These are phyloP conservation scores for Notolabrus celidotus DNA, from an alignment of 2,797 vertebrate species.

Conservation along the genomic window DNA sequence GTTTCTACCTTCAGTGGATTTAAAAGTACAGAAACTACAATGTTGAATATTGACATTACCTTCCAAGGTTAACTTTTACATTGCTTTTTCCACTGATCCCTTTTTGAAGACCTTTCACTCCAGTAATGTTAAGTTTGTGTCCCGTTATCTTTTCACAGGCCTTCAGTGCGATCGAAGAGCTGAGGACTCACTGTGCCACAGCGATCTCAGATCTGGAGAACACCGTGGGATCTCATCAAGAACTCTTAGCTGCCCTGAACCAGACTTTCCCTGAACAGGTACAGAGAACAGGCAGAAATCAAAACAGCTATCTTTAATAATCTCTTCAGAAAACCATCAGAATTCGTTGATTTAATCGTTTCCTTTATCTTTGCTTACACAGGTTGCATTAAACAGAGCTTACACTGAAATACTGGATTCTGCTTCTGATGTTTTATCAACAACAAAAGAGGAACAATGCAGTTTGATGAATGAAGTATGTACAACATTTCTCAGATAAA, in stretches of 20 bases:
- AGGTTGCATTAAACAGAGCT: conserved; percentile 83
- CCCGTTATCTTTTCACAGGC: conserved; percentile 75
- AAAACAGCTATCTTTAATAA: background rate
- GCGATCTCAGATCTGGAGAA: conserved; percentile 84
- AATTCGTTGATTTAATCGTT: background rate
- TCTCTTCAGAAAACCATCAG: background rate
- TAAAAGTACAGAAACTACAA: no score
- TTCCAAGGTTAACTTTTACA: background rate
- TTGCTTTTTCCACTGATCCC: background rate
- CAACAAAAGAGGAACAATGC: conserved; percentile 81
- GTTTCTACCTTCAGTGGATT: background rate
- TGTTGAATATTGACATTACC: background rate
- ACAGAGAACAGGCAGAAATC: no score
- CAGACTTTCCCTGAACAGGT: conserved; percentile 86
- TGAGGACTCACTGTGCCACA: conserved; percentile 81
- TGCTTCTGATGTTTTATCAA: conserved; percentile 72
- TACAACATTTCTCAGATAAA: background rate
- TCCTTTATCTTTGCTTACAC: background rate
- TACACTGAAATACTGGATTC: conserved; percentile 72
- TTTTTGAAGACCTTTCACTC: background rate
- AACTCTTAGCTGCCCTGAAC: conserved; percentile 82
- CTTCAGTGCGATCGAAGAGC: conserved; percentile 83
- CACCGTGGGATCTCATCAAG: conserved; percentile 82
- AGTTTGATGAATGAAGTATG: conserved; percentile 76
- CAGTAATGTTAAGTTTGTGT: conserved; percentile 10